A percentile compares a stretch with the other conserved stretches of the same genome.
Conservation (phyloP, 2,797 vertebrate species). For the Protonibea diacanthus region DNA sequence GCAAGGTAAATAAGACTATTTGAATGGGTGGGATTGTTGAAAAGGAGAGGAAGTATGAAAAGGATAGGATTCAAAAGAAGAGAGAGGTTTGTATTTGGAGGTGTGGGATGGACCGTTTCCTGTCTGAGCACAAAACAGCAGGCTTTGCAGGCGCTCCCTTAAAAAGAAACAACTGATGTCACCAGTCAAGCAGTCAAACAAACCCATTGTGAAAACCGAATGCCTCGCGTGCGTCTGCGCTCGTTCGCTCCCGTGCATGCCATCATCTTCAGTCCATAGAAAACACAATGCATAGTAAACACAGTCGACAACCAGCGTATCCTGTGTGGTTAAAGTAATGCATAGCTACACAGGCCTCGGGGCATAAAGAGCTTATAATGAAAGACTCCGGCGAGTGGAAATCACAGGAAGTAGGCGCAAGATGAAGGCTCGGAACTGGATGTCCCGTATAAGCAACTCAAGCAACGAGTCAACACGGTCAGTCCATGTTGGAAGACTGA, state of each 20-base stretch:
- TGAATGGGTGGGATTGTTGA: conserved; percentile 11
- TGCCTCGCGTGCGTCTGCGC: conserved; percentile 20
- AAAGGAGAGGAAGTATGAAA: not conserved
- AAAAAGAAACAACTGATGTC: conserved; percentile 65
- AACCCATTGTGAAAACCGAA: conserved; percentile 59
- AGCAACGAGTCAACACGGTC: conserved; percentile 4
- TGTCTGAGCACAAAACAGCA: conserved; percentile 26
- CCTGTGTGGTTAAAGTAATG: conserved; percentile 68
- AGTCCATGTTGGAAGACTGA: conserved; percentile 3
- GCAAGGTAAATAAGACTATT: conserved; percentile 30
- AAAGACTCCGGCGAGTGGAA: conserved; percentile 56
- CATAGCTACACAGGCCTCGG: conserved; percentile 37
- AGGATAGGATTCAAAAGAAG: not conserved
- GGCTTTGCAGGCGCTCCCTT: conserved; percentile 25
- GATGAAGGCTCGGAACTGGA: conserved; percentile 11
- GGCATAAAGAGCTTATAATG: conserved; percentile 58
- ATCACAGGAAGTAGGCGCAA: conserved; percentile 51
- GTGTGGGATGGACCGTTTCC: not conserved
- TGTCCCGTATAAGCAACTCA: not conserved
- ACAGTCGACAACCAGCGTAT: conserved; percentile 39
- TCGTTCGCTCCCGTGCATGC: conserved; percentile 12
- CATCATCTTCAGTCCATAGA: conserved; percentile 36
- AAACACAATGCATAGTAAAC: conserved; percentile 61
- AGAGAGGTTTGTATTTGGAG: not conserved
- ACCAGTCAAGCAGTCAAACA: conserved; percentile 47